Conservation (phyloP, 2,113 vertebrate species). For the Typhlomys cinereus region DNA sequence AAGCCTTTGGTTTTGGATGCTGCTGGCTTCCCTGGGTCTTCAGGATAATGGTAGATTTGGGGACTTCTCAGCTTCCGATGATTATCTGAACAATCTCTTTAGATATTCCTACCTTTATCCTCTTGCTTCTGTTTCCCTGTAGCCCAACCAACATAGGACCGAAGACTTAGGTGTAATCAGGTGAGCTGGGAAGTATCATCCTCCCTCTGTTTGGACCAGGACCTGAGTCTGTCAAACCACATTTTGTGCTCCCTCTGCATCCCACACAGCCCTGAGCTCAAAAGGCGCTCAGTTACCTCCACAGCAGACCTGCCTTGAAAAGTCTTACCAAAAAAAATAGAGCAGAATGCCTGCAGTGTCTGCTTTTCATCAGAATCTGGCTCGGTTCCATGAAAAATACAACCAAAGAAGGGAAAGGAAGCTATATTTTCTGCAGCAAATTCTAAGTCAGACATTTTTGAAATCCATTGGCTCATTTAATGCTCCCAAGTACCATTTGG, state of each 20-base stretch:
- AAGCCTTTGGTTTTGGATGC: too few relatives aligned
- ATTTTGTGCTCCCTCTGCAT: neutral
- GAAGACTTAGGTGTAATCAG: neutral
- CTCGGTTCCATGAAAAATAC: slow-evolving; percentile 48
- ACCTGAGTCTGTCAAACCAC: neutral
- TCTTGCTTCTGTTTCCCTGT: neutral
- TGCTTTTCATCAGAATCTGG: neutral
- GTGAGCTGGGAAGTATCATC: too few relatives aligned
- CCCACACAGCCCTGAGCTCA: neutral
- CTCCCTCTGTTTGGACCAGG: neutral
- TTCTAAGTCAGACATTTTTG: slow-evolving; percentile 27
- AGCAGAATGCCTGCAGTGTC: neutral
- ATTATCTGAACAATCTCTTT: neutral
- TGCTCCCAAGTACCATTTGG: neutral
- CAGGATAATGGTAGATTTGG: neutral
- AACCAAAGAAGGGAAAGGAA: slow-evolving; percentile 41
- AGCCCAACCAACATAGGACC: neutral
- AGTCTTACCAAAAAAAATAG: neutral
- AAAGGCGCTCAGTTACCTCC: neutral
- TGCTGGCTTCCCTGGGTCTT: neutral
- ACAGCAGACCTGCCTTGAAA: neutral
- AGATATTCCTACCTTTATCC: neutral
- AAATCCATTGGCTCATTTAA: slow-evolving; percentile 15
- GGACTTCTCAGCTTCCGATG: neutral
- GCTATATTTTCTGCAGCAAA: neutral